phyloP scores from a whole-genome alignment of 2,113 vertebrate genomes.

The Percopsis transmontana region DNA sequence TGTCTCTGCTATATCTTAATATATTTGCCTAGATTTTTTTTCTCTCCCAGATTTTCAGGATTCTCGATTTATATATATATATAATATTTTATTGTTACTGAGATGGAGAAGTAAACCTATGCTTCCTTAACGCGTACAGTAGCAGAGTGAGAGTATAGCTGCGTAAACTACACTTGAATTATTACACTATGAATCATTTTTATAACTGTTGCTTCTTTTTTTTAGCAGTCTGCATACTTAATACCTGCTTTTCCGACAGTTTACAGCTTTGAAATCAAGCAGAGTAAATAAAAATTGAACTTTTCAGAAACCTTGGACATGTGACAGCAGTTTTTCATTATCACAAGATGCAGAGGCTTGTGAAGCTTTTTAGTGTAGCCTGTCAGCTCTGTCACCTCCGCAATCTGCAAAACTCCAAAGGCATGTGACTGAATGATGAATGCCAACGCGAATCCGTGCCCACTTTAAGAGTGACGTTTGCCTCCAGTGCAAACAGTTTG shows the following conservation, averaged over 20 bases:
- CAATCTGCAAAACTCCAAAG: constrained; percentile 23
- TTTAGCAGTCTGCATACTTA: background rate
- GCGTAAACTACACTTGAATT: background rate
- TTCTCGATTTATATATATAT: too few species aligned
- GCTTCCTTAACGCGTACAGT: too few species aligned
- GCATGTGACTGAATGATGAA: constrained; percentile 39
- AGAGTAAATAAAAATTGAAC: background rate
- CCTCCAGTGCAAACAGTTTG: constrained; percentile 41
- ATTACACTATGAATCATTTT: background rate
- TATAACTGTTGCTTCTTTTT: background rate
- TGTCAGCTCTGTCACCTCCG: background rate
- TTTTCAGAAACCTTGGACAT: background rate
- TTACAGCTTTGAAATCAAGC: background rate
- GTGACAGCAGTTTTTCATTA: background rate
- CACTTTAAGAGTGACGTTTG: constrained; percentile 43
- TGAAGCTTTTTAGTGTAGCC: constrained; percentile 3
- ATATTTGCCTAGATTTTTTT: too few species aligned
- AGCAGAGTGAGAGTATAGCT: background rate
- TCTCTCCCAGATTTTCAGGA: too few species aligned
- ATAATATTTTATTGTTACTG: background rate
- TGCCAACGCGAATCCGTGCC: constrained; percentile 24
- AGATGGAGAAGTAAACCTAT: too few species aligned
- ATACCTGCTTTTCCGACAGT: background rate
- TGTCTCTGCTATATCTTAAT: too few species aligned
- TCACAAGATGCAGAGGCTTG: background rate